Conservation (phyloP, 2,113 vertebrate genomes). For the Myiozetetes cayanensis region DNA sequence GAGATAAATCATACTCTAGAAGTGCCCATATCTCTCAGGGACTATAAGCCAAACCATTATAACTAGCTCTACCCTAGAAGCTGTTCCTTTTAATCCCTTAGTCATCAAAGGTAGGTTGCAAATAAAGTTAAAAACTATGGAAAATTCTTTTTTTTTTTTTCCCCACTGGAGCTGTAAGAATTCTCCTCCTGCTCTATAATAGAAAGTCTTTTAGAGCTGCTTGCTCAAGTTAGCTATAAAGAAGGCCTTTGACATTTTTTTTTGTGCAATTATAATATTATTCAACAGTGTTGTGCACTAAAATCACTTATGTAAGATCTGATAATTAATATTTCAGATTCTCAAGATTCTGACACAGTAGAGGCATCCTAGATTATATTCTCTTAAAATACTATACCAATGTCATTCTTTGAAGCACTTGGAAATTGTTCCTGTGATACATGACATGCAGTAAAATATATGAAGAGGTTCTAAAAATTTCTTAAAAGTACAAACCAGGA, state of each 20-base stretch:
- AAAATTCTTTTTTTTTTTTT: background rate
- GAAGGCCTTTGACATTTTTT: background rate
- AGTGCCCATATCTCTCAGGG: background rate
- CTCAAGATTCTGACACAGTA: background rate
- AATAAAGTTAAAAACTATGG: background rate
- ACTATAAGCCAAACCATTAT: background rate
- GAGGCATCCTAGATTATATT: background rate
- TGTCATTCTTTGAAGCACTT: background rate
- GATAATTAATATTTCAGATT: background rate
- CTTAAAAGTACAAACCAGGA: background rate
- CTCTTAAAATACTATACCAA: background rate
- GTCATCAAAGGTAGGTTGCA: background rate
- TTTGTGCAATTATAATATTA: background rate
- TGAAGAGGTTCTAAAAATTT: background rate
- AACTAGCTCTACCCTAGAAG: background rate
- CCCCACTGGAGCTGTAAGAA: background rate
- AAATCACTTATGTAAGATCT: background rate
- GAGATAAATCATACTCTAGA: background rate
- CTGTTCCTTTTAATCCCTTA: background rate
- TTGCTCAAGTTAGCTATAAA: background rate
- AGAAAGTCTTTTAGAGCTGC: background rate
- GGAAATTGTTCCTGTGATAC: background rate
- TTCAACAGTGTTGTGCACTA: background rate
- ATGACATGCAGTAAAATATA: background rate
- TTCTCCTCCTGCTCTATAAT: background rate